Evolutionary conservation across 2,888 invertebrate species (phyloP).

Genomic region (Andrena bicolor): DNA sequence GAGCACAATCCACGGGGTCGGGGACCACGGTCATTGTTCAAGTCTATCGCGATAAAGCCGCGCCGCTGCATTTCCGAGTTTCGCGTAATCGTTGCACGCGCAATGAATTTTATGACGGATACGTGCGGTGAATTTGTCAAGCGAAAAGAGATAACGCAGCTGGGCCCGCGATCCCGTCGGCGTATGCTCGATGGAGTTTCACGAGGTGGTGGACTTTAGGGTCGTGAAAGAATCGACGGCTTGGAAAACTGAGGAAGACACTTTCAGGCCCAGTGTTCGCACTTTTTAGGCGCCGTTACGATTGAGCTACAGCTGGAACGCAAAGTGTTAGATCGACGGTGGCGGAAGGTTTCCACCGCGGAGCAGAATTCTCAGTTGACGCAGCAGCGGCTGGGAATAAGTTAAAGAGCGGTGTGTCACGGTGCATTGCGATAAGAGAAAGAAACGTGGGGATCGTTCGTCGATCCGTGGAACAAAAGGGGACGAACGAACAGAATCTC

Average conservation of each 20-base stretch:
- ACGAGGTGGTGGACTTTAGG: neutral
- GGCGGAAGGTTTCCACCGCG: neutral
- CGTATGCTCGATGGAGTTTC: neutral
- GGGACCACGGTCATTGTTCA: constrained; percentile 56
- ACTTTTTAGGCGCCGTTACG: no score
- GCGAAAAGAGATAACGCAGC: constrained; percentile 55
- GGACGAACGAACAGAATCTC: constrained; percentile 2
- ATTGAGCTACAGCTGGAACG: no score
- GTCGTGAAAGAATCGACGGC: neutral
- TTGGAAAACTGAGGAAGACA: neutral
- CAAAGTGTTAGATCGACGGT: neutral
- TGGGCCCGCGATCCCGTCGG: constrained; percentile 16
- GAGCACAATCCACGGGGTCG: constrained; percentile 1
- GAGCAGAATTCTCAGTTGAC: neutral
- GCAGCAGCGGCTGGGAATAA: neutral
- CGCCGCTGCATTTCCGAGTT: constrained; percentile 59
- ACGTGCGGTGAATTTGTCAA: constrained; percentile 61
- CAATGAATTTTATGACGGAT: constrained; percentile 67
- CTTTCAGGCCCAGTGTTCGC: no score
- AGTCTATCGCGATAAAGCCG: constrained; percentile 59
- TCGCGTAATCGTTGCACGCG: constrained; percentile 62
- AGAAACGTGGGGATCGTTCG: constrained; percentile 8
- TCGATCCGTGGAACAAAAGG: constrained; percentile 41
- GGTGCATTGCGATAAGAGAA: constrained; percentile 27
- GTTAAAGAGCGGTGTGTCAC: constrained; percentile 17